Base-by-base conservation (phyloP, 1,140 invertebrate genomes). In the Harpegnathos saltator region DNA sequence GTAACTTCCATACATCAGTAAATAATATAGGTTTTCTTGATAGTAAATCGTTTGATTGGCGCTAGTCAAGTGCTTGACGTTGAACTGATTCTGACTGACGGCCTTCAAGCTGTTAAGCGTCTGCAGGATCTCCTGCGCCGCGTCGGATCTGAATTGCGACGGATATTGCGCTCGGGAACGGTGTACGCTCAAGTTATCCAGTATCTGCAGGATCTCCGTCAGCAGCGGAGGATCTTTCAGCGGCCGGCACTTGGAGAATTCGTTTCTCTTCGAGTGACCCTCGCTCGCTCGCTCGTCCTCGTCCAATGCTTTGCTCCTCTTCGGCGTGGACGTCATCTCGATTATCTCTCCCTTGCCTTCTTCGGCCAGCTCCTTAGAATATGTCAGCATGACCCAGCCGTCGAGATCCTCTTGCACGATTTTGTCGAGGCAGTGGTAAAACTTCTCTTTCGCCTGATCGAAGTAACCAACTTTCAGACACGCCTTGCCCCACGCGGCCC, bases 401-500 rank as follows among this genome's bases (percentile, higher is more conserved):
- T 92, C 91, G 11, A 92, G 14, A 89, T 91, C 82, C 72, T 95
- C 95, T 17, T 87, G 88, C 17, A 89, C 85, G 3, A 94, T 86
- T 75, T 94, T 93, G 5, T 94, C 93, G 82, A 95, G 91, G 75
- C 95, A 95, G 66, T 95, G 93, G 3, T 82, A 81, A 44, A 95
- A 95, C 89, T 97, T 97, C 54, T 96, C 96, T 38, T 97, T 94
- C 0, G 98, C 98, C 87, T 95, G 96, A 75, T 95, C 95, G 91
- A 94, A 97, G 88, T 97, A 96, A 0, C 97, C 97, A 1, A 97
- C 96, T 85, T 96, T 96, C 0, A 98, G 93, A 89, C 97, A 98
- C 56, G 97, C 96, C 91, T 98, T 96, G 0, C 98, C 98, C 97
- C 98, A 98, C 0, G 97, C 97, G 1, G 97, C 97, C 95, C 98